Evolutionary conservation across 2,888 invertebrate genomes (phyloP).

Genomic region (Synanthedon vespiformis): DNA sequence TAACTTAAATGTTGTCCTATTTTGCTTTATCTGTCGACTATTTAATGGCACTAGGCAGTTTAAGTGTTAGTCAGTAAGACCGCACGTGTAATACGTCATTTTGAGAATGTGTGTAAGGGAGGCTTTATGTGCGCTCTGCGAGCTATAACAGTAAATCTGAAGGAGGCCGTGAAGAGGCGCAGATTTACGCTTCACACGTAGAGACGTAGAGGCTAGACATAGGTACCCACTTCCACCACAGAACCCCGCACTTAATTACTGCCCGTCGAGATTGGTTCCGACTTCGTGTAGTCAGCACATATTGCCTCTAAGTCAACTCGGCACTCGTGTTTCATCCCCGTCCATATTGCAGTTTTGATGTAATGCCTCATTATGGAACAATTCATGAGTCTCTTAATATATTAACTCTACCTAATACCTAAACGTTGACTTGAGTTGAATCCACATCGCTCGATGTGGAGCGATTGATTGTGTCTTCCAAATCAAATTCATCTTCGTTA

Average conservation of each 20-base stretch:
- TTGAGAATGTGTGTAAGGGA: slow-evolving; percentile 14
- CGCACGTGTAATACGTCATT: slow-evolving; percentile 10
- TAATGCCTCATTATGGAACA: not conserved
- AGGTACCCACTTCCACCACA: slow-evolving; percentile 12
- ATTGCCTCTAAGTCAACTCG: slow-evolving; percentile 13
- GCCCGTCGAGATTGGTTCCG: slow-evolving; percentile 48
- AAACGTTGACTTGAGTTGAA: no score
- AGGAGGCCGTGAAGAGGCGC: slow-evolving; percentile 26
- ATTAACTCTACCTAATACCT: no score
- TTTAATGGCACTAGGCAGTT: slow-evolving; percentile 18
- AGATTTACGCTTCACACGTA: slow-evolving; percentile 36
- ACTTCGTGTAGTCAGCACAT: slow-evolving; percentile 25
- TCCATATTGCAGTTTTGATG: not conserved
- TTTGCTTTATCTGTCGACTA: not conserved
- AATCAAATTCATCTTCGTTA: no score
- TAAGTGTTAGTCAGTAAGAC: slow-evolving; percentile 31
- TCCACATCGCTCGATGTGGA: no score
- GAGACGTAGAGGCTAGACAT: slow-evolving; percentile 17
- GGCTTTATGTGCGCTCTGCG: slow-evolving; percentile 34
- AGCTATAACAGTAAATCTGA: slow-evolving; percentile 64
- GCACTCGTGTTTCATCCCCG: slow-evolving; percentile 1
- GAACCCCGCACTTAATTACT: slow-evolving; percentile 51
- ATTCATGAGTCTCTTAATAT: no score
- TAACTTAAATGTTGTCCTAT: no score
- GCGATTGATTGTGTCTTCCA: no score